phyloP scores from a whole-genome alignment of 2,797 vertebrate species.

The Linurgus olivaceus region DNA sequence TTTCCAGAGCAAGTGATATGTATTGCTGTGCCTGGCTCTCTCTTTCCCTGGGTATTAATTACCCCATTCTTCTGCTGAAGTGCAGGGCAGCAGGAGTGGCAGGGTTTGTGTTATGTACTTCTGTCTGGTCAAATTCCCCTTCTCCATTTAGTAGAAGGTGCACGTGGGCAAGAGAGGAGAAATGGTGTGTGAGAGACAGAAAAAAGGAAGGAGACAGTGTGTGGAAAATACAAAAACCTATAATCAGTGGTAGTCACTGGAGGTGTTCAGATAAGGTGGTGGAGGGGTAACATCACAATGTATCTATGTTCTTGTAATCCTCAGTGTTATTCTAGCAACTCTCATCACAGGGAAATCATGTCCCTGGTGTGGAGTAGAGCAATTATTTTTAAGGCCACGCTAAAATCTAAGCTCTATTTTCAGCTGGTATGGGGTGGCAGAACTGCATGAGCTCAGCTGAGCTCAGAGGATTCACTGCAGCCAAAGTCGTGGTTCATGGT shows the following conservation, averaged over 20 bases:
- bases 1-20: neutral
- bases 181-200: accelerated
- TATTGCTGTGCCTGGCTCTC: neutral
- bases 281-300: neutral
- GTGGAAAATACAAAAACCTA: neutral
- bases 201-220: neutral
- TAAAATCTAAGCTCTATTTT: neutral
- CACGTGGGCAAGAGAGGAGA: neutral
- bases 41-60: neutral
- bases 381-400: neutral
- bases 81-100: neutral
- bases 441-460: neutral
- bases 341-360: neutral
- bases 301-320: neutral
- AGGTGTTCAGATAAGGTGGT: neutral
- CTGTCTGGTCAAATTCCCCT: neutral
- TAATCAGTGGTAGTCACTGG: neutral
- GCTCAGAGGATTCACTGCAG: neutral
- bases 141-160: neutral
- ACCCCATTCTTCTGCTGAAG: neutral
- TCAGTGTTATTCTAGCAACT: neutral
- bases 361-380: neutral
- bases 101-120: neutral
- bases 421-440: neutral
- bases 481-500: neutral